A percentile compares a stretch with the other conserved stretches of the same genome.
Evolutionary conservation across 1,140 invertebrate species (phyloP).

Genomic region (Leptinotarsa texana): DNA sequence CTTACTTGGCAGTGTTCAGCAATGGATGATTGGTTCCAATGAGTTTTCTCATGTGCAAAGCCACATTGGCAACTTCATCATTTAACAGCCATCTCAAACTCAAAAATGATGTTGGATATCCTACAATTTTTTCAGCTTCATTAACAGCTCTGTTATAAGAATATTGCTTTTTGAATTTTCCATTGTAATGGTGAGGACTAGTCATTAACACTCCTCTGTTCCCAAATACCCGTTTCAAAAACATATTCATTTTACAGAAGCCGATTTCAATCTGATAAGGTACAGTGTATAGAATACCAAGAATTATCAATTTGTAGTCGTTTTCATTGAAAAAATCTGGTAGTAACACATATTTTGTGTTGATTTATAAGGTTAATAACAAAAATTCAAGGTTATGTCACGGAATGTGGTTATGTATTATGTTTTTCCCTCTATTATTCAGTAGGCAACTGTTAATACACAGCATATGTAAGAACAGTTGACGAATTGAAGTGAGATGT

Average conservation of each 20-base stretch:
- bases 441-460: too few species aligned
- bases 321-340: neutral
- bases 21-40: slow-evolving; percentile 93
- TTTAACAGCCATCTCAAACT: slow-evolving; percentile 89
- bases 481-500: too few species aligned
- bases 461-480: too few species aligned
- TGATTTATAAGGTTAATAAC: too few species aligned
- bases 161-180: slow-evolving; percentile 7
- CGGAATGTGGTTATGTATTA: too few species aligned
- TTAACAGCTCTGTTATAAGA: slow-evolving; percentile 65
- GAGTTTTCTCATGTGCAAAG: slow-evolving; percentile 85
- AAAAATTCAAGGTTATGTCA: too few species aligned
- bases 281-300: neutral
- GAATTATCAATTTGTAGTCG: neutral
- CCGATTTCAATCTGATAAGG: neutral
- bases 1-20: slow-evolving; percentile 83
- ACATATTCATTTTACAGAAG: neutral
- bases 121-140: slow-evolving; percentile 93
- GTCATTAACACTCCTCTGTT: neutral
- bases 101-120: slow-evolving; percentile 91
- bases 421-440: too few species aligned
- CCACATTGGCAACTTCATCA: slow-evolving; percentile 92
- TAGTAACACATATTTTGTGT: too few species aligned
- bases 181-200: neutral
- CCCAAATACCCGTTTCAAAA: neutral